These are phyloP conservation scores for Neoseiulus cucumeris DNA, from an alignment of 1,140 invertebrate genomes.

Conservation along the genomic window DNA sequence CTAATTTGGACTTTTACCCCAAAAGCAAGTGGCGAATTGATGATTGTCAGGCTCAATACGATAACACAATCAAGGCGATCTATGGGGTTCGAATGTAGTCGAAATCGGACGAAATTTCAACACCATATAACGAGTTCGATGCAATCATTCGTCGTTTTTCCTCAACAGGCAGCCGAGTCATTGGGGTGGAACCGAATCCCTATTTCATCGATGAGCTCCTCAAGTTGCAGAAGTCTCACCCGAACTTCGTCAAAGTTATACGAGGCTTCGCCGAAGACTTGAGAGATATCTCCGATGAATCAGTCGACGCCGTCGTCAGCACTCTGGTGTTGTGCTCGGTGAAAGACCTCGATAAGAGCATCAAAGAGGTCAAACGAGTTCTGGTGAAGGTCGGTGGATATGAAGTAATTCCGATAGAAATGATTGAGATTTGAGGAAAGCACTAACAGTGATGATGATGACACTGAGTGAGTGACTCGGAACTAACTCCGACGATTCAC, in stretches of 20 bases:
- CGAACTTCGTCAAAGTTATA: slow-evolving; percentile 17
- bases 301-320: slow-evolving; percentile 25
- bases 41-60: not conserved
- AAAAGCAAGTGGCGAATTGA: not conserved
- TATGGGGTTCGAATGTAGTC: not conserved
- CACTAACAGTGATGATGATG: no score
- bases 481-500: not conserved
- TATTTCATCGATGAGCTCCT: not conserved
- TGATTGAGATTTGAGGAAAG: no score
- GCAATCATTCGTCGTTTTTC: not conserved
- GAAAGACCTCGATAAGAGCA: slow-evolving; percentile 17
- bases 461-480: no score
- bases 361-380: slow-evolving; percentile 25
- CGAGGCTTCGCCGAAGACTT: slow-evolving; percentile 25
- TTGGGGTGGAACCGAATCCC: not conserved
- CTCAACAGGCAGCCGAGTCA: not conserved
- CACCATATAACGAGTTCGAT: not conserved
- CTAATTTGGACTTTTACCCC: slow-evolving; percentile 16
- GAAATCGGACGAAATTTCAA: not conserved
- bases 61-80: not conserved
- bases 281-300: slow-evolving; percentile 21
- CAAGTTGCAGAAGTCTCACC: not conserved
- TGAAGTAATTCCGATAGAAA: no score
- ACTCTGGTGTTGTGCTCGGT: slow-evolving; percentile 26
- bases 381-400: slow-evolving; percentile 22